Evolutionary conservation across 1,140 invertebrate genomes (phyloP).

Genomic region (Pantala flavescens): DNA sequence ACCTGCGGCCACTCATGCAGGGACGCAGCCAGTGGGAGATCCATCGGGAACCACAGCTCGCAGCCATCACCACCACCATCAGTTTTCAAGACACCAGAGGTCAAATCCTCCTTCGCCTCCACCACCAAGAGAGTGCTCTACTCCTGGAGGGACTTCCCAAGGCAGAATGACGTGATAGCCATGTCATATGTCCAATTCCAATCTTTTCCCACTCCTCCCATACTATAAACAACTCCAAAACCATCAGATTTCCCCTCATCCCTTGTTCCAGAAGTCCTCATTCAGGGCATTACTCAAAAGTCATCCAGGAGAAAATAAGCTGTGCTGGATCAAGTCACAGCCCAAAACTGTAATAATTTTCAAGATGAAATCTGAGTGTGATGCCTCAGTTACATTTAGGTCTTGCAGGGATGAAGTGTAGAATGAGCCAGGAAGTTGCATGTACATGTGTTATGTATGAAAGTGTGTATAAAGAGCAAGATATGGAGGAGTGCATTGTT

Average conservation of each 20-base stretch:
- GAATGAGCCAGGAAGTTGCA: not conserved
- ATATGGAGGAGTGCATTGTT: not conserved
- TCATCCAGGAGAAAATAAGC: too few species aligned
- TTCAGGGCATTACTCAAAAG: too few species aligned
- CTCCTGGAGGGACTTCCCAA: not conserved
- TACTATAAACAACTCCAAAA: too few species aligned
- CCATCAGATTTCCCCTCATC: too few species aligned
- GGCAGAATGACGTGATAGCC: not conserved
- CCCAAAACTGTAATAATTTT: too few species aligned
- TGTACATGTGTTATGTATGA: not conserved
- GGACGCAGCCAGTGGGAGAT: not conserved
- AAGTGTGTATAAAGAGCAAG: not conserved
- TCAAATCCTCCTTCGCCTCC: not conserved
- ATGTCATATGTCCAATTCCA: not conserved
- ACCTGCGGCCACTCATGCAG: conserved; percentile 27
- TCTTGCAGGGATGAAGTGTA: too few species aligned
- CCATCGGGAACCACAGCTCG: not conserved
- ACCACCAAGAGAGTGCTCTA: not conserved
- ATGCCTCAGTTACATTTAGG: too few species aligned
- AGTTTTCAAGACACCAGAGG: not conserved
- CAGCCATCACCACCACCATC: not conserved
- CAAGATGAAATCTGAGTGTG: too few species aligned
- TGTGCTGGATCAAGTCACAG: too few species aligned
- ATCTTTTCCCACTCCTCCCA: not conserved
- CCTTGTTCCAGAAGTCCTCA: too few species aligned